Conservation (phyloP, 2,113 vertebrate genomes). For the Brachyhypopomus occidentalis region DNA sequence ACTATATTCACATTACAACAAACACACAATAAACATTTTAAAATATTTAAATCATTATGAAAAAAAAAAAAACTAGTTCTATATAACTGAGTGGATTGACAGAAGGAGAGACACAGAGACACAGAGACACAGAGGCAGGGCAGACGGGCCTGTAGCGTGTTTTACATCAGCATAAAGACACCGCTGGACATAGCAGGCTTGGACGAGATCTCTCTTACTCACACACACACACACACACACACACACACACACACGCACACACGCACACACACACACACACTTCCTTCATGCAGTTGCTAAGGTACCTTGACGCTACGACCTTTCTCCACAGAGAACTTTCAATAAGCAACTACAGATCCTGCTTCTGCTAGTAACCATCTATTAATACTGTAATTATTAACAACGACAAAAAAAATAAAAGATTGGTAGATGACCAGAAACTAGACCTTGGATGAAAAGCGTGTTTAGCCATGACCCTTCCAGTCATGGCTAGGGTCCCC, state of each 20-base stretch:
- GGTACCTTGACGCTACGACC: not conserved
- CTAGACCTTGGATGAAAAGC: not conserved
- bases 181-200: conserved; percentile 33
- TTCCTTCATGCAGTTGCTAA: not conserved
- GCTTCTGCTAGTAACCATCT: conserved; percentile 34
- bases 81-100: not conserved
- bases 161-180: conserved; percentile 34
- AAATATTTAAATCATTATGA: conserved; percentile 48
- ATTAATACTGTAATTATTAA: conserved; percentile 57
- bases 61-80: conserved; percentile 34
- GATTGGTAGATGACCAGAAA: not conserved
- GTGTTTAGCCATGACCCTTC: conserved; percentile 21
- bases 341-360: conserved; percentile 27
- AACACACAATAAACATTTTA: conserved; percentile 49
- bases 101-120: not conserved
- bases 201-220: conserved; percentile 19
- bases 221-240: conserved; percentile 53
- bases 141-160: conserved; percentile 4
- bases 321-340: not conserved
- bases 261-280: conserved; percentile 35
- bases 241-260: conserved; percentile 32
- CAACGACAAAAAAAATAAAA: conserved; percentile 15
- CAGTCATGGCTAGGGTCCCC: conserved; percentile 53
- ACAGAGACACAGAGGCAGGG: not conserved
- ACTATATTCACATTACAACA: conserved; percentile 56